These are phyloP conservation scores for Temnopleurus reevesii DNA, from an alignment of 53 echinoderm and acorn worm genomes.

Conservation along the genomic window DNA sequence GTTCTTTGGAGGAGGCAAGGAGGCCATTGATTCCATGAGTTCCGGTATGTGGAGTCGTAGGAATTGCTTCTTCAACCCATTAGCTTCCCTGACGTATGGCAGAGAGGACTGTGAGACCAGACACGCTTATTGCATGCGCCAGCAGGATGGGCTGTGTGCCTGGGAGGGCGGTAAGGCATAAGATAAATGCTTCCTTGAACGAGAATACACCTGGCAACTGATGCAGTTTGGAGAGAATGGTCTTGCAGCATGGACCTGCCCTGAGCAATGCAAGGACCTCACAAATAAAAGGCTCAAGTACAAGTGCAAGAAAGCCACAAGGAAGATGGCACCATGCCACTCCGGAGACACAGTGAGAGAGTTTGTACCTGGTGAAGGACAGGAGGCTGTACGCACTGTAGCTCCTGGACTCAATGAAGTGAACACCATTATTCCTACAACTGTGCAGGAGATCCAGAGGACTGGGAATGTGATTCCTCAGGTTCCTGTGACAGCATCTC, in stretches of 20 bases:
- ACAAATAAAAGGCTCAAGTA: conserved; percentile 42
- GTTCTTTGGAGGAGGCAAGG: conserved; percentile 1
- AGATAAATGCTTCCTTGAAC: conserved; percentile 28
- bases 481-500: not conserved
- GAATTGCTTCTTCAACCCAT: conserved; percentile 65
- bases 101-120: conserved; percentile 65
- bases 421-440: not conserved
- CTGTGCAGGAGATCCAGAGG: not conserved
- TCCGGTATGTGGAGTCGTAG: conserved; percentile 55
- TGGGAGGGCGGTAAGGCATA: conserved; percentile 44
- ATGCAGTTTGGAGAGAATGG: conserved; percentile 38
- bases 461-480: conserved; percentile 14
- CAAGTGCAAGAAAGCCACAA: conserved; percentile 59
- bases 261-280: conserved; percentile 65
- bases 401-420: not conserved
- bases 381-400: conserved; percentile 22
- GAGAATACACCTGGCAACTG: conserved; percentile 47
- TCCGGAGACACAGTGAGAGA: conserved; percentile 32
- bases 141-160: conserved; percentile 15
- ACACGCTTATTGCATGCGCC: conserved; percentile 23
- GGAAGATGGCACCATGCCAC: conserved; percentile 35
- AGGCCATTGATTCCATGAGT: conserved; percentile 2
- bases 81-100: conserved; percentile 45
- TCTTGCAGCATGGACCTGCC: conserved; percentile 48
- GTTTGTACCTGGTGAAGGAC: not conserved